Evolutionary conservation across 2,797 vertebrate genomes (phyloP).

Genomic region (Emys orbicularis): DNA sequence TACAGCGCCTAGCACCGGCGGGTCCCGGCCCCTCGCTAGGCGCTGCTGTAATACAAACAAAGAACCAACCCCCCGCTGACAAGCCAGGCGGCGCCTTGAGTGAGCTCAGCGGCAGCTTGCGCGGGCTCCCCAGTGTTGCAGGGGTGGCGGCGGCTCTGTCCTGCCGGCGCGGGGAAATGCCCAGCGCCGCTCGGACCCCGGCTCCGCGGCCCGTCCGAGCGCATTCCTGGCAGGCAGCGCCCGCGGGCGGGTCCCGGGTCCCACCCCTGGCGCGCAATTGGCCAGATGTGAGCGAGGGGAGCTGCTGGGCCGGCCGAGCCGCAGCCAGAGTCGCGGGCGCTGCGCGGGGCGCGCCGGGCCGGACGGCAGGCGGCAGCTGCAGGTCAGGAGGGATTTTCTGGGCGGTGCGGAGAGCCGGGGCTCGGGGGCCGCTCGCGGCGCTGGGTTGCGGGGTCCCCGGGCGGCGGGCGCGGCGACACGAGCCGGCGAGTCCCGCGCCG

Average conservation of each 20-base stretch:
- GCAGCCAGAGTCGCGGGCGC: neutral
- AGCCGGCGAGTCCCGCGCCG: no score
- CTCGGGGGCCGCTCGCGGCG: no score
- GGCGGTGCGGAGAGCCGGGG: no score
- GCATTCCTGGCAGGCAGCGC: neutral
- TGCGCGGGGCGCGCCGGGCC: neutral
- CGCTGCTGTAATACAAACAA: no score
- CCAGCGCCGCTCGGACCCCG: no score
- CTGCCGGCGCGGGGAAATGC: neutral
- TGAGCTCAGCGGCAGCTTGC: no score
- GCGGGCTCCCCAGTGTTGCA: rapidly evolving
- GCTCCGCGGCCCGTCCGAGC: no score
- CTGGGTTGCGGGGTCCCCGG: no score
- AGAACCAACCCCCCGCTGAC: no score
- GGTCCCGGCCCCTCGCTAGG: neutral
- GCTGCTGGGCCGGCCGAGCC: neutral
- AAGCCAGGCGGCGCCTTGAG: neutral
- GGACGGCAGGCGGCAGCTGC: neutral
- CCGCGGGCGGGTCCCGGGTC: neutral
- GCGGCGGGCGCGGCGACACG: no score
- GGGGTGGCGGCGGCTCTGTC: neutral
- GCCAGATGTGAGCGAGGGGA: neutral
- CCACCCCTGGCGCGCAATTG: neutral
- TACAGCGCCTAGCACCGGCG: neutral
- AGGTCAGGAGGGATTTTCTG: no score